Evolutionary conservation across 2,888 invertebrate genomes (phyloP).

Genomic region (Steinernema carpocapsae): DNA sequence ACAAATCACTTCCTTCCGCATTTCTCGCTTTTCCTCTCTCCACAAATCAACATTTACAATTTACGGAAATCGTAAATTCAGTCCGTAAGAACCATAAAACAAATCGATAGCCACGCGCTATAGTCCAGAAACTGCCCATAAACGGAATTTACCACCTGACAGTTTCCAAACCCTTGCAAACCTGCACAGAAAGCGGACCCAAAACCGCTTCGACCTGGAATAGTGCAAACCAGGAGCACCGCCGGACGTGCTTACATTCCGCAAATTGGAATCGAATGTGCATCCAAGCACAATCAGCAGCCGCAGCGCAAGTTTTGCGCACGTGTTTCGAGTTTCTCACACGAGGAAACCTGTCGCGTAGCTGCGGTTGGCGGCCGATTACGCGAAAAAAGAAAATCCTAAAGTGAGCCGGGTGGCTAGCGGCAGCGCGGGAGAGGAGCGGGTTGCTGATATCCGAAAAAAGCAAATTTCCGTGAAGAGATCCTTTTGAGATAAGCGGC

Average conservation of each 20-base stretch:
- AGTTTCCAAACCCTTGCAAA: too few species aligned
- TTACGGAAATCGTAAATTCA: neutral
- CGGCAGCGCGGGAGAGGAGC: neutral
- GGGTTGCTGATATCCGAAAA: constrained; percentile 16
- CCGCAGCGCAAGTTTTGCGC: constrained; percentile 10
- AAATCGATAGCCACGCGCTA: too few species aligned
- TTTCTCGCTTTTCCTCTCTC: too few species aligned
- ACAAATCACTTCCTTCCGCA: too few species aligned
- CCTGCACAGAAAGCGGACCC: too few species aligned
- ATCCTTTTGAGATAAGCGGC: neutral
- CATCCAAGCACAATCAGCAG: constrained; percentile 5
- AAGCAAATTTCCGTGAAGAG: neutral
- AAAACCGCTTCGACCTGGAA: neutral
- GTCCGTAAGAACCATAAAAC: too few species aligned
- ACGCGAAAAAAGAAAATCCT: constrained; percentile 31
- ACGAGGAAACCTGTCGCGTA: constrained; percentile 29
- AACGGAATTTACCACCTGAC: too few species aligned
- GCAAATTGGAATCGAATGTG: constrained; percentile 15
- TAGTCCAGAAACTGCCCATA: too few species aligned
- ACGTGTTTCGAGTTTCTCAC: constrained; percentile 33
- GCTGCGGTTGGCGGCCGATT: constrained; percentile 22
- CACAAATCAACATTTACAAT: too few species aligned
- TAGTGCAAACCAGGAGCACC: neutral
- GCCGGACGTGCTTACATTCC: constrained; percentile 8
- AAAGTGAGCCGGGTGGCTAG: neutral